These are phyloP conservation scores for Mesoclemmys tuberculata DNA, from an alignment of 2,113 vertebrate genomes.

Conservation along the genomic window DNA sequence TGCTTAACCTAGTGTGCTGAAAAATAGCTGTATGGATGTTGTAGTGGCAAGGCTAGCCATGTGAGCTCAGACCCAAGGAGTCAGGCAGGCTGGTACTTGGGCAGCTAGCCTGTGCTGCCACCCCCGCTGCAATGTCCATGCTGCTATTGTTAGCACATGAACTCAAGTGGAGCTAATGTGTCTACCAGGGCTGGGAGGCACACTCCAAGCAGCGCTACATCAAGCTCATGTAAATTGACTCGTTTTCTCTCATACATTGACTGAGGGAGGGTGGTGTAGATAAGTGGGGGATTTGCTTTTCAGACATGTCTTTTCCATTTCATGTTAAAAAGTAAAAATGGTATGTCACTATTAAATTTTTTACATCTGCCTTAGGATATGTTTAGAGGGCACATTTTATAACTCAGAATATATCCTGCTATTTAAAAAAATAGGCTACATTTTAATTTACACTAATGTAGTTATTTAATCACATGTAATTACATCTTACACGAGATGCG, in stretches of 20 bases:
- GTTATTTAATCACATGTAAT: background rate
- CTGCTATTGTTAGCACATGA: background rate
- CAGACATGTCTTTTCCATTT: background rate
- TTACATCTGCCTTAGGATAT: background rate
- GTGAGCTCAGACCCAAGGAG: background rate
- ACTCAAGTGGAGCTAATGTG: background rate
- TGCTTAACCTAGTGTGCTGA: background rate
- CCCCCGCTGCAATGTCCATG: background rate
- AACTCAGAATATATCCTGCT: background rate
- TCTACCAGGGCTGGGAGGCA: too few relatives aligned
- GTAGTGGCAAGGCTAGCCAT: too few relatives aligned
- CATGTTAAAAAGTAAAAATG: background rate
- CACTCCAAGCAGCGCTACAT: background rate
- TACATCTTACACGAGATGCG: background rate
- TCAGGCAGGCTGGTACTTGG: background rate
- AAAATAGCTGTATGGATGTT: background rate
- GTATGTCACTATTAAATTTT: too few relatives aligned
- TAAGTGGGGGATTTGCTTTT: background rate
- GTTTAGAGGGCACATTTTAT: rapidly evolving
- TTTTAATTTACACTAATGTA: background rate
- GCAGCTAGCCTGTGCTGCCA: background rate
- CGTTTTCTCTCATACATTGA: background rate
- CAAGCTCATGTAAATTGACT: background rate
- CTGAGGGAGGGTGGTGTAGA: background rate
- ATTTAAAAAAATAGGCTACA: background rate